Conservation (phyloP, 2,797 vertebrate species). For the Ctenopoma kingsleyae region DNA sequence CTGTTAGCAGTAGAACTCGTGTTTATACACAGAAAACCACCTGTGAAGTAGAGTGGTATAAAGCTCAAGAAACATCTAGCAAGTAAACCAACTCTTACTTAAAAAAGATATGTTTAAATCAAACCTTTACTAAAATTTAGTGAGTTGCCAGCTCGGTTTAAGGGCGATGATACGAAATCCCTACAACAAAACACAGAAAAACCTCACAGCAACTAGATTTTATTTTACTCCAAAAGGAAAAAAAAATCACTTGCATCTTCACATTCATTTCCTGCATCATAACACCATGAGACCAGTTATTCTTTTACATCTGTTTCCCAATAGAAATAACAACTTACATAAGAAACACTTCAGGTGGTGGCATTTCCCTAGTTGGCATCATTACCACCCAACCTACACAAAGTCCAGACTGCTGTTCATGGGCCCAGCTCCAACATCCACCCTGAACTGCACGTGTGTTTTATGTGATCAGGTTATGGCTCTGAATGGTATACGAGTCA, state of each 20-base stretch:
- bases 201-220: constrained; percentile 65
- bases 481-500: background rate
- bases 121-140: no score
- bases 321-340: constrained; percentile 62
- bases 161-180: no score
- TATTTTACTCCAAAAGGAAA: constrained; percentile 73
- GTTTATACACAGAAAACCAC: no score
- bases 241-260: constrained; percentile 63
- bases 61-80: no score
- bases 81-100: no score
- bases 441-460: constrained; percentile 17
- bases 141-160: no score
- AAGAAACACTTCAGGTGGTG: constrained; percentile 62
- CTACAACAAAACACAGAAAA: background rate
- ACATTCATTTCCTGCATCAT: constrained; percentile 73
- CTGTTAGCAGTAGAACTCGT: no score
- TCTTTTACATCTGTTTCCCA: constrained; percentile 58
- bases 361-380: constrained; percentile 23
- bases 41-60: no score
- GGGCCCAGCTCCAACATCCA: constrained; percentile 38
- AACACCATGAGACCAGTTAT: constrained; percentile 62
- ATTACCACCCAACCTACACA: constrained; percentile 32
- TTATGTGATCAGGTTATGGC: background rate
- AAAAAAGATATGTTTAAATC: no score
- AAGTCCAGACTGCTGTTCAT: constrained; percentile 25